These are phyloP conservation scores for Acanthisitta chloris DNA, from an alignment of 2,113 vertebrate species.

Conservation along the genomic window DNA sequence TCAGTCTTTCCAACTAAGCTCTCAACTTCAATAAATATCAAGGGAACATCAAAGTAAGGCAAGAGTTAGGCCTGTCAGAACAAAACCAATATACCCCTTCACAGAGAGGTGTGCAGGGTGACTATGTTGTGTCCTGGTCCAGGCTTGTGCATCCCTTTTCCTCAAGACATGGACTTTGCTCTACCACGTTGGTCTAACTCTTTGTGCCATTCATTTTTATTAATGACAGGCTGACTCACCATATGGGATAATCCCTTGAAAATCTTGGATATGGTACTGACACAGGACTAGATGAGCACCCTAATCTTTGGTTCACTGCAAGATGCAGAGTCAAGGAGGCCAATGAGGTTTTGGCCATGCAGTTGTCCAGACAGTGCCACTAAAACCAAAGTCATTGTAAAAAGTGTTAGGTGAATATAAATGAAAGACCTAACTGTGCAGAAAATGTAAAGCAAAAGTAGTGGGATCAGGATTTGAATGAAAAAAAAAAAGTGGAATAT, in stretches of 20 bases:
- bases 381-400: background rate
- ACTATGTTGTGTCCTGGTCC: background rate
- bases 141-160: background rate
- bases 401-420: background rate
- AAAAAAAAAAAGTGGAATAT: background rate
- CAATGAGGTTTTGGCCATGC: background rate
- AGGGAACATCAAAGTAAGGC: background rate
- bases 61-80: background rate
- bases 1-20: background rate
- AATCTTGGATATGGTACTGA: background rate
- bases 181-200: background rate
- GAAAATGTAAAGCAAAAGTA: too few species aligned
- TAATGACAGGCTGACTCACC: background rate
- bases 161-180: fast-evolving
- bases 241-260: background rate
- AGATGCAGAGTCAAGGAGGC: background rate
- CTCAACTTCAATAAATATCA: background rate
- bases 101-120: background rate
- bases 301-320: background rate
- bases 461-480: background rate
- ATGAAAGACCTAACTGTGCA: background rate
- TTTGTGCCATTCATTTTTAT: background rate
- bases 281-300: background rate
- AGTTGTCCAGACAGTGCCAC: background rate
- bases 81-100: background rate